Base-by-base conservation (phyloP, 1,140 invertebrate species). In the Stenopsyche tienmushanensis region DNA sequence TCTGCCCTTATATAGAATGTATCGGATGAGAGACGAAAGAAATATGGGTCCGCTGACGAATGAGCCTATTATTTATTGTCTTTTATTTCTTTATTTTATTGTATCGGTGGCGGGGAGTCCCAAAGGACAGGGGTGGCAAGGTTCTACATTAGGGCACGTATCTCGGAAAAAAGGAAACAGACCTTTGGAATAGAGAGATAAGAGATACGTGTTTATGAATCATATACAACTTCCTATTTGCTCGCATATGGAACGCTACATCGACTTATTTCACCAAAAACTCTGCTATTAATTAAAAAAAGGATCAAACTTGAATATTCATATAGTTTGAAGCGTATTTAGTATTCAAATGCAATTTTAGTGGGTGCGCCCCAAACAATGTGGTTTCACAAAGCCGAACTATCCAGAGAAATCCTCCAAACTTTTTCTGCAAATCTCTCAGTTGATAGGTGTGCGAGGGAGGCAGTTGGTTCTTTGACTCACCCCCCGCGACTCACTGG, bases 21-120 rank as follows among this genome's bases (percentile, higher is more conserved):
- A 47, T 65, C 25, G 63, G 25, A 52, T 25, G 26, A 49, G 44
- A 41, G 64, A 50, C 64, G 49, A 50, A 65, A 69, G 67, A 69
- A 65, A 63, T 69, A 69, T 69, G 58, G 65, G 59, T 29, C 52
- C 18, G 44, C 49, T 70, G 69, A 70, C 65, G 69, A 70, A 70
- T 70, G 69, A 45, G 17, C 54, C 65, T 63, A 70, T 70, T 65
- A 70, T 67, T 70, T 70, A 70, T 70, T 70, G 69, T 70, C 65
- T 64, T 65, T 69, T 59, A 53, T 69, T 63, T 52, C 62, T 66
- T 70, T 66, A 67, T 67, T 70, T 70, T 67, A 70, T 70, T 66
- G 60, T 66, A 70, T 70, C 62, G 67, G 64, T 52, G 62, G 29
- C 41, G 53, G 49, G 25, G 45, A 41, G 44, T 52, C 29, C 41